Percentiles rank a stretch among this genome's conserved stretches.
phyloP scores from a whole-genome alignment of 2,113 vertebrate species.

The Benitochromis conjunctus region DNA sequence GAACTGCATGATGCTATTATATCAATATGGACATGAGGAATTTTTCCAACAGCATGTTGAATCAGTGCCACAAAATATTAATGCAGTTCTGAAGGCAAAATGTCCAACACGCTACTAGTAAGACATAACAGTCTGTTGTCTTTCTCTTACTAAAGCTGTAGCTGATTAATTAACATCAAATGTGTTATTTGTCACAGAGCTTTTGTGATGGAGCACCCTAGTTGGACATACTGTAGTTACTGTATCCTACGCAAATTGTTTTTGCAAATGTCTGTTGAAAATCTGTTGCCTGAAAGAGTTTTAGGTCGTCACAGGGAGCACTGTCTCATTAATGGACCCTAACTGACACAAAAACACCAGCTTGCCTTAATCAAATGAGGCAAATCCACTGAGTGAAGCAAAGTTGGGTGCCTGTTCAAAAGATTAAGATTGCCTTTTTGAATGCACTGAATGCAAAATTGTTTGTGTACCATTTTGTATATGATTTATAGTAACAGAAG shows the following conservation, averaged over 20 bases:
- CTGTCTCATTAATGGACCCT: neutral
- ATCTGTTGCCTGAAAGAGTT: neutral
- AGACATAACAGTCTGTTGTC: neutral
- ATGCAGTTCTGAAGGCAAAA: neutral
- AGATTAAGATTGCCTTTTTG: neutral
- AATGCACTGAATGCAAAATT: neutral
- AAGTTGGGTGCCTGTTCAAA: neutral
- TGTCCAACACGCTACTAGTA: neutral
- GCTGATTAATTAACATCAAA: neutral
- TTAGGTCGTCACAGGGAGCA: neutral
- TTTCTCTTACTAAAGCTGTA: neutral
- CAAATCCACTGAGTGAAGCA: conserved; percentile 9
- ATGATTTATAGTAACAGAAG: neutral
- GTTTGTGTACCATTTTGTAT: neutral
- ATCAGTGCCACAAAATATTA: neutral
- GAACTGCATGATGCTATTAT: neutral
- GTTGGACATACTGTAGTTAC: neutral
- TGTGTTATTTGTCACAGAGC: neutral
- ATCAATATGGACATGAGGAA: neutral
- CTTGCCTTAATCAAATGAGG: conserved; percentile 8
- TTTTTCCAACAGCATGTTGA: neutral
- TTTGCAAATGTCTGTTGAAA: neutral
- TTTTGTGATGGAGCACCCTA: neutral
- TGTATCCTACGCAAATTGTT: neutral
- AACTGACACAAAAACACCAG: neutral